Base-by-base conservation (phyloP, 2,888 invertebrate species). In the Chirona hameri region DNA sequence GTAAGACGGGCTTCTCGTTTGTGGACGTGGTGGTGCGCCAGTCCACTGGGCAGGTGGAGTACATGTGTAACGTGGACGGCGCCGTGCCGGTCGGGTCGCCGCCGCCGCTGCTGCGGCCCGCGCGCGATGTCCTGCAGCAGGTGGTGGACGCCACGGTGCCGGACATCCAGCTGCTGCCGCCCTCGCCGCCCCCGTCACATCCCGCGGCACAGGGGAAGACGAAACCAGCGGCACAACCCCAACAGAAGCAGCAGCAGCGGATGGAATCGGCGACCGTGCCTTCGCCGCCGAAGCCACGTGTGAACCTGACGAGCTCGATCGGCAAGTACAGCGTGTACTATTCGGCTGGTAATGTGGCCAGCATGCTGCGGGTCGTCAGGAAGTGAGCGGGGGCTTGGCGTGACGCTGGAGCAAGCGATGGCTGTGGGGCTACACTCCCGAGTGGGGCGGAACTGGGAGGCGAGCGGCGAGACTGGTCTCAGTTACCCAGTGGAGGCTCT, bases 1-100 rank as follows among this genome's bases (percentile, higher is more conserved):
- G 76, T 24, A 39, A 46, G 39, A 76, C 46, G 14, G 76, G 76
- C 39, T 76, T 76, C 76, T 76, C 76, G 24, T 5, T 46, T 9
- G 76, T 76, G 76, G 76, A 76, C 46, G 76, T 76, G 39, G 76
- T 76, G 39, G 76, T 76, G 76, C 76, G 76, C 46, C 39, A 76
- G 21, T 21, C 76, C 10, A 76, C 76, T 24, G 76, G 76, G 24
- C 76, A 46, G 39, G 76, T 76, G 46, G 76, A 76, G 24, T 76
- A 76, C 76, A 76, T 76, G 76, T 76, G 76, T 39, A 76, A 76
- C 39, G 72, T 31, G 31, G 72, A 72, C 31, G 24, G 39, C 76
- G 24, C 21, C 76, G 24, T 18, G 31, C n/a, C 72, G 69, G 29
- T 29, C 69, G 69, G 5, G 15, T 12, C 18, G 31, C 29, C 72